Conservation (phyloP, 2,888 invertebrate species). For the Crioceris asparagi region DNA sequence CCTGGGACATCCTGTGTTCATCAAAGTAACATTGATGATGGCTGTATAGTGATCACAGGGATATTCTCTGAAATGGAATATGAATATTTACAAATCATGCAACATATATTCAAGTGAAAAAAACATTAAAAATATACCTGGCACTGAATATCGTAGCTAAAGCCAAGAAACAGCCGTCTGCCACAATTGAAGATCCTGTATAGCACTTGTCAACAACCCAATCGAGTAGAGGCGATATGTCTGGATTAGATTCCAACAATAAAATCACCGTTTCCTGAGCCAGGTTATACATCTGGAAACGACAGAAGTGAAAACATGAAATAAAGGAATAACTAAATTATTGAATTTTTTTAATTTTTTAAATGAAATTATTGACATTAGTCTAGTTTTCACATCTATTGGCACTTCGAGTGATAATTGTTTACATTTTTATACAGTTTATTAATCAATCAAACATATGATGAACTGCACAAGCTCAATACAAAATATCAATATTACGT, state of each 20-base stretch:
- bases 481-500: no score
- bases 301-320: no score
- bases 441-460: no score
- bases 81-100: background rate
- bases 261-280: constrained; percentile 90
- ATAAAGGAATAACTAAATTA: no score
- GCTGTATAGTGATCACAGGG: constrained; percentile 97
- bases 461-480: no score
- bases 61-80: constrained; percentile 62
- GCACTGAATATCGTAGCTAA: constrained; percentile 94
- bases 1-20: constrained; percentile 92
- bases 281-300: constrained; percentile 69
- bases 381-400: no score
- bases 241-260: constrained; percentile 89
- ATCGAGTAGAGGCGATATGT: constrained; percentile 82
- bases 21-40: constrained; percentile 91
- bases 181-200: constrained; percentile 80
- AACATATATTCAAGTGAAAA: background rate
- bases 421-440: no score
- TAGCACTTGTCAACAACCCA: constrained; percentile 98
- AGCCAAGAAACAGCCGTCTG: constrained; percentile 93
- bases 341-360: no score
- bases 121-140: constrained; percentile 45
- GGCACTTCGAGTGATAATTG: no score
- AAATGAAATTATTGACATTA: no score